Percentiles rank a stretch among this genome's conserved stretches.
Evolutionary conservation across 92 coral and sea anemone genomes (phyloP).

Genomic region (Actinernus sp.): DNA sequence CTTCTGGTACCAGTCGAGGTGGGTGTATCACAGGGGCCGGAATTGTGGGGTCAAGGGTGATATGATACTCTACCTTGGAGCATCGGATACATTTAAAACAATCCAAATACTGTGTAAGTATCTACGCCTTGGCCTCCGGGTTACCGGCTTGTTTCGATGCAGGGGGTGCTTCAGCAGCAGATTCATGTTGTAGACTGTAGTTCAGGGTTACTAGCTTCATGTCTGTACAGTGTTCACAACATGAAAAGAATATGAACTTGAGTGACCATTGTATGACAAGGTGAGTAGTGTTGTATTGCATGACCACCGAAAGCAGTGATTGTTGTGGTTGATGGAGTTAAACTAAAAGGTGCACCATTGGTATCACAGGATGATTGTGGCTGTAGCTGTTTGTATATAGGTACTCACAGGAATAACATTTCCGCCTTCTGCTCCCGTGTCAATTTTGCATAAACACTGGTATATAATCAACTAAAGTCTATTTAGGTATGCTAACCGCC

Average conservation of each 20-base stretch:
- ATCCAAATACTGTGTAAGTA: constrained; percentile 49
- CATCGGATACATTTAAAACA: constrained; percentile 63
- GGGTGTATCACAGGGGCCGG: constrained; percentile 57
- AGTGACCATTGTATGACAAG: no score
- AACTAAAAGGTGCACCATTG: constrained; percentile 50
- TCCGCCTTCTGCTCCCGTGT: constrained; percentile 80
- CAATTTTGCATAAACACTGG: no score
- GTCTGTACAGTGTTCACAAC: no score
- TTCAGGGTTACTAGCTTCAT: no score
- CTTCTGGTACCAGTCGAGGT: constrained; percentile 55
- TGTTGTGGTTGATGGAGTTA: constrained; percentile 57
- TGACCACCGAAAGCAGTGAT: constrained; percentile 70
- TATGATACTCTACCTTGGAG: constrained; percentile 60
- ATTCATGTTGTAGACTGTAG: no score
- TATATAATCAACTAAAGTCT: no score
- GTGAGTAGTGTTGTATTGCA: constrained; percentile 37
- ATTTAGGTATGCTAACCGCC: no score
- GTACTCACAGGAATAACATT: constrained; percentile 65
- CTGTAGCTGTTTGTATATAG: constrained; percentile 31
- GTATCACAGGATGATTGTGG: constrained; percentile 44
- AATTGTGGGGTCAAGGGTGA: constrained; percentile 47
- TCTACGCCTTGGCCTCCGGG: constrained; percentile 49
- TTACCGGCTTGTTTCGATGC: constrained; percentile 30
- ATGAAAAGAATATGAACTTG: no score
- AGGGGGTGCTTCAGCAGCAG: no score